Base-by-base conservation (phyloP, 2,797 vertebrate species). In the Melopsittacus undulatus region DNA sequence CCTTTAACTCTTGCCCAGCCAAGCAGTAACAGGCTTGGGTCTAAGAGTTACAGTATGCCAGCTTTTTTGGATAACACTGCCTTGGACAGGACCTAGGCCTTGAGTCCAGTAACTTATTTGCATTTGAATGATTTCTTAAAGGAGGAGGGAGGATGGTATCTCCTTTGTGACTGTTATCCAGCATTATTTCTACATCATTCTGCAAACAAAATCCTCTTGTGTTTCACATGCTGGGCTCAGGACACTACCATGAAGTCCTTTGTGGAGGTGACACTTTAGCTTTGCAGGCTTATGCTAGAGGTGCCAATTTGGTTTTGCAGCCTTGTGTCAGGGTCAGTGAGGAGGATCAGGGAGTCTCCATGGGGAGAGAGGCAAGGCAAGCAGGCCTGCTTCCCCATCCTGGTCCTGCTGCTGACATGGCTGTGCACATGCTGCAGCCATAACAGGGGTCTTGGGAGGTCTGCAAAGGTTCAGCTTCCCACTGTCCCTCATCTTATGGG, bases 41-140 rank as follows among this genome's bases (percentile, higher is more conserved):
- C 2, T 12, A 70, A 62, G 52, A 68, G 56, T 36, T 63, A 14
- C 18, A 79, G 45, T 1, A 1, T 72, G 49, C 67, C 80, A 84
- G 29, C 8, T 74, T 61, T 94, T 93, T 83, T 36, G 57, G 61
- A 45, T 40, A 48, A 57, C 56, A 4, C 52, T 82, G 80, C 63
- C 77, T 91, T 75, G 94, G 77, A 78, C 36, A 19, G 45, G 49
- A 81, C 84, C 30, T 89, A 30, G 59, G 84, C 72, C 64, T 95
- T 82, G 88, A 76, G 66, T 62, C 92, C 85, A n/a, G 83, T 43
- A 42, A 63, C 61, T 81, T 82, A 81, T 72, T 94, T 94, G 61
- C 93, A 72, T 95, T 89, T 94, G 75, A 96, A 92, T 92, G 5
- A 74, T 69, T 96, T 94, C 57, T 63, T 81, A 36, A 75, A 23